A percentile compares a stretch with the other conserved stretches of the same genome.
These are phyloP conservation scores for Drosophila macrospina DNA, from an alignment of 2,888 invertebrate genomes.

Conservation along the genomic window DNA sequence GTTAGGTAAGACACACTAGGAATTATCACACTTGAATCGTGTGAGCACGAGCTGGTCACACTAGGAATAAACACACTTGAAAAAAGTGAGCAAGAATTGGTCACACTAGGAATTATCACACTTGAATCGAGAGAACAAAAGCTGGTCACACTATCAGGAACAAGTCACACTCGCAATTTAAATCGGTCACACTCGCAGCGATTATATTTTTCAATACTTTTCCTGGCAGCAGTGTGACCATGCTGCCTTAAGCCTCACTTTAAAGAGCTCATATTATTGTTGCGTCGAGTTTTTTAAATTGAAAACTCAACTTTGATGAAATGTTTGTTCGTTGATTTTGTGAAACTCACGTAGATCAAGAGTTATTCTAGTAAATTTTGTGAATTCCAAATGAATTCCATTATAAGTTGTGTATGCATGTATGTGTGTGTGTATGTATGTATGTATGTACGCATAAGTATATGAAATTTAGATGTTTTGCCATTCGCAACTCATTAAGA, in stretches of 20 bases:
- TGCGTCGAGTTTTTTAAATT: background rate
- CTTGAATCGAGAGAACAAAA: too few relatives aligned
- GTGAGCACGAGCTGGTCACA: too few relatives aligned
- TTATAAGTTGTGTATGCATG: background rate
- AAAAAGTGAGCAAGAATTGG: background rate
- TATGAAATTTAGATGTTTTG: constrained; percentile 19
- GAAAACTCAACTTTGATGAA: background rate
- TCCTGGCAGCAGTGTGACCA: too few relatives aligned
- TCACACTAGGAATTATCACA: background rate
- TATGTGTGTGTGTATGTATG: background rate
- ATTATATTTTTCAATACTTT: too few relatives aligned
- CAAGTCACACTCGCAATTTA: too few relatives aligned
- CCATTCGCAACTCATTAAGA: constrained; percentile 52
- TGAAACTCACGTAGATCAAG: background rate
- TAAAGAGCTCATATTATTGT: background rate
- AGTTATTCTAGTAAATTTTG: background rate
- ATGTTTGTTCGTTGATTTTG: background rate
- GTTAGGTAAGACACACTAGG: too few relatives aligned
- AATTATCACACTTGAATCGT: too few relatives aligned
- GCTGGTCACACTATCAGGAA: too few relatives aligned
- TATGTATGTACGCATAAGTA: background rate
- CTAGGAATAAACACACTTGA: background rate
- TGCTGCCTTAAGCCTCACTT: too few relatives aligned
- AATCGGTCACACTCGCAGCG: too few relatives aligned
- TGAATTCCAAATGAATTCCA: background rate